phyloP scores from a whole-genome alignment of 1,140 invertebrate genomes.

The Frieseomelitta varia region DNA sequence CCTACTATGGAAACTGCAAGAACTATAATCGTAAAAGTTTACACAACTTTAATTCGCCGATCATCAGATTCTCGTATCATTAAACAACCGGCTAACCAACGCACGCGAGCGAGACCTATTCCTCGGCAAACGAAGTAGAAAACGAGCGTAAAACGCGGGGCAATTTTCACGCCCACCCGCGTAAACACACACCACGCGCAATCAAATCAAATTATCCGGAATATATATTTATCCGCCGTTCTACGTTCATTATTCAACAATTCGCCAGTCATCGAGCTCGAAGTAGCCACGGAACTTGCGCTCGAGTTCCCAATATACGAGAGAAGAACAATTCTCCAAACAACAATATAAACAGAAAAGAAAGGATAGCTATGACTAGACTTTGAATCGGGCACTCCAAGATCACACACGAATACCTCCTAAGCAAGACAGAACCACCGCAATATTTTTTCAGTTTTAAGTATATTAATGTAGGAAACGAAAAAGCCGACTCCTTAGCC shows the following conservation, averaged over 20 bases:
- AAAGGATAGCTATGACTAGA: too few relatives aligned
- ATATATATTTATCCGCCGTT: not conserved
- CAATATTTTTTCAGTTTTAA: too few relatives aligned
- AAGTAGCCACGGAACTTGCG: not conserved
- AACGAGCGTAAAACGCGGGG: conserved; percentile 21
- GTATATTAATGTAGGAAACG: too few relatives aligned
- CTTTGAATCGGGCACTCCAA: too few relatives aligned
- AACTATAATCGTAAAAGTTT: conserved; percentile 3
- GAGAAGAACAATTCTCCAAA: not conserved
- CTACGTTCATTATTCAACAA: not conserved
- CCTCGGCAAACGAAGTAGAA: conserved; percentile 1
- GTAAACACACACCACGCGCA: not conserved
- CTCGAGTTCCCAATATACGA: accelerated
- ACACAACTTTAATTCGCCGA: not conserved
- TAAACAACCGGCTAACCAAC: not conserved
- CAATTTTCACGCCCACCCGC: conserved; percentile 22
- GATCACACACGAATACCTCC: too few relatives aligned
- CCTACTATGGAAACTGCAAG: not conserved
- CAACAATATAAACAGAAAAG: too few relatives aligned
- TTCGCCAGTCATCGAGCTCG: not conserved
- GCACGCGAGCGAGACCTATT: conserved; percentile 15
- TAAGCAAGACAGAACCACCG: too few relatives aligned
- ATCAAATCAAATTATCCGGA: conserved; percentile 19
- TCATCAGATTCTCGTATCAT: conserved; percentile 2
- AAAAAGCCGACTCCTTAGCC: too few relatives aligned